Base-by-base conservation (phyloP, 1,140 invertebrate genomes). In the Polypedilum vanderplanki region DNA sequence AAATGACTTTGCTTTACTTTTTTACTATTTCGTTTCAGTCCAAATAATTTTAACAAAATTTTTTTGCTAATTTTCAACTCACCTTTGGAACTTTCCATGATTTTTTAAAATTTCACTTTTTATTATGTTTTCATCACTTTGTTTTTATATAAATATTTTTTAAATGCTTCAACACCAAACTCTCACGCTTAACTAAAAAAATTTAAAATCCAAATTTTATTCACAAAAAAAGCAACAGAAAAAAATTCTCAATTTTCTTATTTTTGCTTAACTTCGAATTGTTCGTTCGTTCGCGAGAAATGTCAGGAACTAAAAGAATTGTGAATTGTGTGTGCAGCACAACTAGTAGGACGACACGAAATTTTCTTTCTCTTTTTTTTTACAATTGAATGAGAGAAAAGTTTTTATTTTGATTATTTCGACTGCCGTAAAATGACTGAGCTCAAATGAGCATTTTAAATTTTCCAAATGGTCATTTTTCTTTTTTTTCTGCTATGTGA, bases 391-490 rank as follows among this genome's bases (percentile, higher is more conserved):
- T 2, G 41, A n/a, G 46, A 57, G 4, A 57, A 12, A 12, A 46
- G 8, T 46, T 46, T 46, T 46, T 12, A 46, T 46, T 57, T 57
- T 9, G 46, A 57, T 57, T 57, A 57, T n/a, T n/a, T 57, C 46
- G 46, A 57, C 46, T 57, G 46, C 46, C 46, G 46, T n/a, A n/a
- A 57, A 57, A 57, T 57, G 46, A 57, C 46, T 57, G 46, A 57
- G 46, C 46, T 57, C 12, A 33, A n/a, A 57, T 57, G 46, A n/a
- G 46, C 46, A n/a, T 57, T 57, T 15, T 12, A 57, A 15, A 15
- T 12, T 57, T 57, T 57, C 46, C 46, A 57, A 57, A 57, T 57
- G 46, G 7, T 57, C 46, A 57, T n/a, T 57, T n/a, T 57, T 57
- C n/a, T 57, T 57, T 57, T 57, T 57, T 57, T 57, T 57, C 12